Base-by-base conservation (phyloP, 2,113 vertebrate species). In the Cromileptes altivelis region DNA sequence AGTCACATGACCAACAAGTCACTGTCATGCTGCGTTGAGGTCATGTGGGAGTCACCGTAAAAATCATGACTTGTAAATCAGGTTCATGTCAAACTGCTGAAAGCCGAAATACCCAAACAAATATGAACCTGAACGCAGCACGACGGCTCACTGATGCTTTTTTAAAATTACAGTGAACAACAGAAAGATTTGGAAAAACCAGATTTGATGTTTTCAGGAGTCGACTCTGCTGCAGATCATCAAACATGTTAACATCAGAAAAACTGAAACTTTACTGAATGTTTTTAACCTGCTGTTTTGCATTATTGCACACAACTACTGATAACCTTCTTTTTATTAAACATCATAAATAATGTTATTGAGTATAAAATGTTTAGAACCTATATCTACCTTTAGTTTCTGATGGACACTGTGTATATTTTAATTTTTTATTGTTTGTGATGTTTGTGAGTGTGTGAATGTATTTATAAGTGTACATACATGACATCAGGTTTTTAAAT, bases 401-500 rank as follows among this genome's bases (percentile, higher is more conserved):
- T 50, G 25, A 18, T 58, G 33, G 33, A 37, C 33, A 37, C 33
- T 37, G 45, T 40, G 23, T 56, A 10, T 25, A 19, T 27, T 52
- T 60, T 11, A n/a, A 25, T 50, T 27, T 78, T 25, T 8, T 19
- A 37, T 37, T 62, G 27, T 71, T 56, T 62, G 13, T 53, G 55
- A 64, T 70, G 21, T 71, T 56, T 62, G 13, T 53, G 55, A 64
- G 55, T 23, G 42, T 74, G 58, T 75, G 45, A 50, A 50, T 50
- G 14, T 89, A 86, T 88, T 90, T 89, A 74, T 91, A 53, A 65
- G 50, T 90, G 81, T 85, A 82, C 56, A 79, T 57, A 75, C 47
- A 57, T 4, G 23, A 6, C 42, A 15, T 81, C 37, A 52, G n/a
- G 49, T 61, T 62, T 86, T 85, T 45, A 45, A 45, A 9, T 45